Percentiles rank a stretch among this genome's conserved stretches.
Conservation (phyloP, 2,888 invertebrate genomes). For the Agrotis ipsilon region DNA sequence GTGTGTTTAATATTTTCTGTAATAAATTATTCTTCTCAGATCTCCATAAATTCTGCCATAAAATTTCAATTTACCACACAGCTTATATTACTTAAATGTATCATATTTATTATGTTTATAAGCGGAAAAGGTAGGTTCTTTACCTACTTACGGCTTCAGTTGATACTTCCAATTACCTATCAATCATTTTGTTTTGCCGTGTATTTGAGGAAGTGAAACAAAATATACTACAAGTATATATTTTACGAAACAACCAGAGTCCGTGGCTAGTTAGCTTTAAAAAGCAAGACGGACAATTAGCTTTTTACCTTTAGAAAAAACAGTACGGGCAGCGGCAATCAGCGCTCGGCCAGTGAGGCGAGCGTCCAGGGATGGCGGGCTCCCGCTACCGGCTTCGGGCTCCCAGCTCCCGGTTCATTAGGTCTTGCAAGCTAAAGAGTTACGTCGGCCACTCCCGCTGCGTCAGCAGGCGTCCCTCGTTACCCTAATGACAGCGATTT, state of each 20-base stretch:
- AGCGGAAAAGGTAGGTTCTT: not conserved
- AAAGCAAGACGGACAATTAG: slow-evolving; percentile 64
- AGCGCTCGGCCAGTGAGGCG: slow-evolving; percentile 68
- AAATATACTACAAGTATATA: not conserved
- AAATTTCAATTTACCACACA: no score
- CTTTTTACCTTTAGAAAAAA: slow-evolving; percentile 70
- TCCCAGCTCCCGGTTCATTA: slow-evolving; percentile 82
- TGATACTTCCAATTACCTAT: no score
- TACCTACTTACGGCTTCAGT: not conserved
- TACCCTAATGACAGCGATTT: slow-evolving; percentile 90
- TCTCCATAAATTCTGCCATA: no score
- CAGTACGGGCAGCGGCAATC: slow-evolving; percentile 74
- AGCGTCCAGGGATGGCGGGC: slow-evolving; percentile 77
- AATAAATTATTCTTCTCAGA: not conserved
- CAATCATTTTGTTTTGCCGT: not conserved
- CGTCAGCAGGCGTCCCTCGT: slow-evolving; percentile 87
- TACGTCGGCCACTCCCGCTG: slow-evolving; percentile 81
- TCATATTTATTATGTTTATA: not conserved
- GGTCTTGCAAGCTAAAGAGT: slow-evolving; percentile 84
- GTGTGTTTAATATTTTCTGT: not conserved
- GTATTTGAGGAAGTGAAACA: not conserved
- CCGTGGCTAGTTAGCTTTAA: slow-evolving; percentile 34
- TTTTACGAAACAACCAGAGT: slow-evolving; percentile 16
- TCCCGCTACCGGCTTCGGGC: slow-evolving; percentile 68
- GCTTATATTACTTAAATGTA: not conserved